phyloP scores from a whole-genome alignment of 92 coral and sea anemone species.

The Paragorgia papillata region DNA sequence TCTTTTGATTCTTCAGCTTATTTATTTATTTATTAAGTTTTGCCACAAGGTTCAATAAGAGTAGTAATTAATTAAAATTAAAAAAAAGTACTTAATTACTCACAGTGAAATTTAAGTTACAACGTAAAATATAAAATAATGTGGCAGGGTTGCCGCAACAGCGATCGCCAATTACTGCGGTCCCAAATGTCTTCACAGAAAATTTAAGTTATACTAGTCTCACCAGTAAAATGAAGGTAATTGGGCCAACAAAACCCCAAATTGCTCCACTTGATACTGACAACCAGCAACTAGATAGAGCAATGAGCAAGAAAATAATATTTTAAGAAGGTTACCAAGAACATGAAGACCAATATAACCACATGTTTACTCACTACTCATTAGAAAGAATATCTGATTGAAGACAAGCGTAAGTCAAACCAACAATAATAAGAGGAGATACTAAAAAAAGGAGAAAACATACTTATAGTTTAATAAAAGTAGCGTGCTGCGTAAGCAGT shows the following conservation, averaged over 20 bases:
- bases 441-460: background rate
- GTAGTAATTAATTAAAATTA: too few relatives aligned
- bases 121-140: too few relatives aligned
- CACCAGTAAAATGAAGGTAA: constrained; percentile 12
- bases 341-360: background rate
- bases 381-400: constrained; percentile 2
- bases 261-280: constrained; percentile 34
- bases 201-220: background rate
- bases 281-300: constrained; percentile 29
- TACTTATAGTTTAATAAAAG: too few relatives aligned
- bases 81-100: too few relatives aligned
- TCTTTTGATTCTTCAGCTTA: too few relatives aligned
- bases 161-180: too few relatives aligned
- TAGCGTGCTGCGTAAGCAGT: too few relatives aligned
- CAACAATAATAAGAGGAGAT: constrained; percentile 21
- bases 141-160: too few relatives aligned
- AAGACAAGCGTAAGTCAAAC: constrained; percentile 7
- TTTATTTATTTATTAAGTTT: too few relatives aligned
- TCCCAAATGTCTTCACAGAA: too few relatives aligned
- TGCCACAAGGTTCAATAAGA: too few relatives aligned
- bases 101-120: too few relatives aligned
- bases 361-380: constrained; percentile 13
- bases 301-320: background rate
- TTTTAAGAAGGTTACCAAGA: background rate
- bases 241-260: constrained; percentile 41